Percentiles rank a stretch among this genome's conserved stretches.
phyloP scores from a whole-genome alignment of 2,113 vertebrate species.

The Progne subis region DNA sequence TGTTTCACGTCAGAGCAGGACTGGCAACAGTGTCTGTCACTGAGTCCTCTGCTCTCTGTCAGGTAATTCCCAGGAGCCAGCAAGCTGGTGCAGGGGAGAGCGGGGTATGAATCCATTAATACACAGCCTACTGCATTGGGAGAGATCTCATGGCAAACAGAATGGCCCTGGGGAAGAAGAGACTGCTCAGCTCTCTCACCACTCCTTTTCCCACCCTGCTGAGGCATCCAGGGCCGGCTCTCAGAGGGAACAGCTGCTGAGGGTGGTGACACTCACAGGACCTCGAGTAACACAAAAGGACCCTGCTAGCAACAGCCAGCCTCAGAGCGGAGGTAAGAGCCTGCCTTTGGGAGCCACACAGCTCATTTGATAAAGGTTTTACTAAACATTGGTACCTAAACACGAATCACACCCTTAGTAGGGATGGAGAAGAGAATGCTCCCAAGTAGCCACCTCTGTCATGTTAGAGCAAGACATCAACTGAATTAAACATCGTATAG shows the following conservation, averaged over 20 bases:
- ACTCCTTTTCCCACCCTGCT: conserved; percentile 23
- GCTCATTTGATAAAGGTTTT: not conserved
- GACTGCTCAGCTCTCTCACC: not conserved
- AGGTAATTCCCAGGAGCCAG: not conserved
- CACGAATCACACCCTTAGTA: not conserved
- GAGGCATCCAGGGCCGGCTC: not conserved
- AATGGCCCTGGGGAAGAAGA: not conserved
- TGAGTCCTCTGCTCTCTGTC: accelerated
- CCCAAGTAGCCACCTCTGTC: not conserved
- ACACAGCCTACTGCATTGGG: not conserved
- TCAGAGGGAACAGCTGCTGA: not conserved
- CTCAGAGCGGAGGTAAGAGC: not conserved
- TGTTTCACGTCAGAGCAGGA: not conserved
- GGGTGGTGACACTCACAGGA: not conserved
- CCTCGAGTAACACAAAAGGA: not conserved
- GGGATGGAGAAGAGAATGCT: not conserved
- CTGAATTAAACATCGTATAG: not conserved
- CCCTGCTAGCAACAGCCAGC: not conserved
- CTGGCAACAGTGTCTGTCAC: not conserved
- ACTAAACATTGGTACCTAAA: not conserved
- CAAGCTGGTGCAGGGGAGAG: not conserved
- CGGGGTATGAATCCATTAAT: not conserved
- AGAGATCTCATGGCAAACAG: not conserved
- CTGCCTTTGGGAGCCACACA: not conserved
- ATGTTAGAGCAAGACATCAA: not conserved